Conservation (phyloP, 2,113 vertebrate species). For the Neotoma lepida region DNA sequence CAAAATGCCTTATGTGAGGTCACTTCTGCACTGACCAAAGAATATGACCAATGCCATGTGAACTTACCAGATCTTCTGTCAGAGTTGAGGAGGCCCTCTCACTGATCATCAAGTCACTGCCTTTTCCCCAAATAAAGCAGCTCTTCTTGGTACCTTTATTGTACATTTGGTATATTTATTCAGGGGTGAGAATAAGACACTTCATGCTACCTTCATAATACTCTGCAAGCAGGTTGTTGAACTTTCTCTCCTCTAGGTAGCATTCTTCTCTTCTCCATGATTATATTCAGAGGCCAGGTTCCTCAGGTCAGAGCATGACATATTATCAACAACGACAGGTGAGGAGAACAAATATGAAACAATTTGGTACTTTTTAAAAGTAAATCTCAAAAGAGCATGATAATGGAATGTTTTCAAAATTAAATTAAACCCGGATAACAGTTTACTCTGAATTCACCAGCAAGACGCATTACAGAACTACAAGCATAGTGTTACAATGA, state of each 20-base stretch:
- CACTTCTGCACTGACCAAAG: neutral
- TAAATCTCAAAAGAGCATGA: neutral
- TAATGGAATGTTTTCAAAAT: constrained; percentile 21
- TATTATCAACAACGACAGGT: neutral
- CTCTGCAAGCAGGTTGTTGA: neutral
- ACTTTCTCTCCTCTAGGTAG: too few relatives aligned
- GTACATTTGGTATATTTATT: neutral
- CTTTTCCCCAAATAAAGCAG: neutral
- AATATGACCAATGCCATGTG: too few relatives aligned
- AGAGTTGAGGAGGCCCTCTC: neutral
- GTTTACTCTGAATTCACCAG: neutral
- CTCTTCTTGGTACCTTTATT: neutral
- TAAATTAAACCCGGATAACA: neutral
- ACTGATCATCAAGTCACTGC: neutral
- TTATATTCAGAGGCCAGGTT: neutral
- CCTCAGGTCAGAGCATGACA: neutral
- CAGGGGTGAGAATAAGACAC: neutral
- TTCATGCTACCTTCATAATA: neutral
- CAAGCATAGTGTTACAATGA: neutral
- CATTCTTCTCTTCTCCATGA: neutral
- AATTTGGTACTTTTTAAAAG: neutral
- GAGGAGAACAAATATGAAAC: neutral
- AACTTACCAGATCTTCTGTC: neutral
- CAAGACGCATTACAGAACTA: neutral
- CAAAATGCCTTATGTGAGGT: neutral